Base-by-base conservation (phyloP, 2,797 vertebrate species). In the Phylloscopus collybita region DNA sequence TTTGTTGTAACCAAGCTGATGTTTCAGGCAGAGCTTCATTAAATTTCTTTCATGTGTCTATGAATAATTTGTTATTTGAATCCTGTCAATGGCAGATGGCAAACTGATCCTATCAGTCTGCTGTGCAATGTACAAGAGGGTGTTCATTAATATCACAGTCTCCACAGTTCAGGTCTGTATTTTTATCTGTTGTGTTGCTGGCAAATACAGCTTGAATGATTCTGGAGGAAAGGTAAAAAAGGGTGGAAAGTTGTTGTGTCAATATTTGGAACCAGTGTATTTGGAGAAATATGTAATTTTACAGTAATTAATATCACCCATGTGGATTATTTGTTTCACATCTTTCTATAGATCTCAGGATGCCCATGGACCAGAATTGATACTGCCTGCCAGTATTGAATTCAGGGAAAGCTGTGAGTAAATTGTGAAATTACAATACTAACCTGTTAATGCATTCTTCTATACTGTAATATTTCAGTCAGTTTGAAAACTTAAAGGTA, bases 321-420 rank as follows among this genome's bases (percentile, higher is more conserved):
- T 38, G 42, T 81, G 42, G 72, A 80, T 70, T 95, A 84, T 65
- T 90, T 92, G 81, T 90, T 96, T 83, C 64, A 90, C 70, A 32
- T 97, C 49, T 97, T 97, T 88, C 93, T 74, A 34, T 97, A 99
- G 99, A 98, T 92, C 98, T 94, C 99, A 99, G 97, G 99, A 99
- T 64, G 73, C 96, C 40, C 96, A 98, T 47, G 98, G 98, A 65
- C 98, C 98, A 5, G 99, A 99, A 92, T 87, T 98, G 96, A 98
- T 98, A 51, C 97, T 99, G 88, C 99, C 99, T 53, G 99, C 99
- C 83, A 98, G 99, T 98, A 99, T 99, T 78, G 99, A 99, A 97
- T 99, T 99, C 98, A 98, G 99, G 97, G 99, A 99, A 97, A 99
- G 98, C 94, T 99, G 99, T 99, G 93, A 99, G 99, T 99, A 93